Evolutionary conservation across 2,113 vertebrate species (phyloP).

Genomic region (Cromileptes altivelis): DNA sequence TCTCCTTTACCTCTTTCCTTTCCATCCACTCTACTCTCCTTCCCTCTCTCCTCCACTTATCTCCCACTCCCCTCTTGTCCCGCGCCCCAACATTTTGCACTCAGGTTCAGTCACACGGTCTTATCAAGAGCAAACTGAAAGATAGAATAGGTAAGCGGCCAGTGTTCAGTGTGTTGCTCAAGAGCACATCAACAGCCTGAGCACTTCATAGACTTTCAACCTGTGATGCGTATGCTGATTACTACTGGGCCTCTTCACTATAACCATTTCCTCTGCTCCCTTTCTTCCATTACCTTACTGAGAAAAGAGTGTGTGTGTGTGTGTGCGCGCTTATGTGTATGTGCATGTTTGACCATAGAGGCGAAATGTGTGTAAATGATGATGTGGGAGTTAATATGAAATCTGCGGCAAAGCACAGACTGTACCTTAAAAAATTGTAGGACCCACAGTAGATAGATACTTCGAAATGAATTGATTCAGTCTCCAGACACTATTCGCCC

Average conservation of each 20-base stretch:
- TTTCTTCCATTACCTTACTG: constrained; percentile 44
- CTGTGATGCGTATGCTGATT: constrained; percentile 32
- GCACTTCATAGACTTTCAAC: constrained; percentile 31
- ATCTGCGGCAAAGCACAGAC: constrained; percentile 72
- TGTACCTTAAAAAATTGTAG: constrained; percentile 66
- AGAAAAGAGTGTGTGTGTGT: constrained; percentile 2
- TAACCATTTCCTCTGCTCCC: neutral
- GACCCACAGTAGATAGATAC: constrained; percentile 68
- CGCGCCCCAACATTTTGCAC: constrained; percentile 68
- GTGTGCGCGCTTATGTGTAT: neutral
- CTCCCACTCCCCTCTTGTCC: constrained; percentile 52
- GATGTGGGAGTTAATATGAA: constrained; percentile 75
- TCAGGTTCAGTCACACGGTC: constrained; percentile 49
- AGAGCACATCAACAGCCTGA: constrained; percentile 61
- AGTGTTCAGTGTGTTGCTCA: constrained; percentile 44
- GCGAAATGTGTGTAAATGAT: constrained; percentile 55
- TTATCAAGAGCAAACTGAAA: constrained; percentile 46
- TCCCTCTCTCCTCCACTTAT: constrained; percentile 55
- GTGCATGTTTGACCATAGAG: constrained; percentile 18
- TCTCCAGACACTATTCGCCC: constrained; percentile 78
- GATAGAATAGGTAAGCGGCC: constrained; percentile 30
- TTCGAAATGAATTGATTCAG: constrained; percentile 83
- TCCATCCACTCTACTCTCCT: constrained; percentile 52
- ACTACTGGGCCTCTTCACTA: constrained; percentile 25
- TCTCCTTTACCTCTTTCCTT: constrained; percentile 59